Percentiles rank a stretch among this genome's conserved stretches.
phyloP scores from a whole-genome alignment of 2,888 invertebrate species.

The Tenthredo mesomela region DNA sequence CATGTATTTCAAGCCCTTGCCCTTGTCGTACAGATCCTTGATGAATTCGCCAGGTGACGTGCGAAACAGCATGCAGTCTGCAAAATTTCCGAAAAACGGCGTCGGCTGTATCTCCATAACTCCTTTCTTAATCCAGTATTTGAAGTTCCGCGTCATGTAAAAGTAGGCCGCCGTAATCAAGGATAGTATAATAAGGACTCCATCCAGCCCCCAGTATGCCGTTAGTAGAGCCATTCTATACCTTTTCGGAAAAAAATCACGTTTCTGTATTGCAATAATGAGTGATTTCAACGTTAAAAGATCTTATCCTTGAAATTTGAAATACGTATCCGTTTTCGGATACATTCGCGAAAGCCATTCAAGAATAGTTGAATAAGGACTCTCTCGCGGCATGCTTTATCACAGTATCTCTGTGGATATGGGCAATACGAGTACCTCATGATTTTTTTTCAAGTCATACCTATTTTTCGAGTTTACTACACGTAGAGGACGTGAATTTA shows the following conservation, averaged over 20 bases:
- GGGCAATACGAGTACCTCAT: too few species aligned
- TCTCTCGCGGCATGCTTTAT: too few species aligned
- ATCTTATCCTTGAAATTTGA: too few species aligned
- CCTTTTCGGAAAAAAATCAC: neutral
- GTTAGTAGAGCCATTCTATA: constrained; percentile 30
- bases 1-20: constrained; percentile 69
- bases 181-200: constrained; percentile 59
- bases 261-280: too few species aligned
- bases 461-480: too few species aligned
- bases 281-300: too few species aligned
- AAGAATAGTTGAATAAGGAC: too few species aligned
- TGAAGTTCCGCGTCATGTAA: constrained; percentile 69
- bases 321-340: too few species aligned
- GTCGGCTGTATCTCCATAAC: constrained; percentile 74
- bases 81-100: constrained; percentile 77
- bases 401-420: too few species aligned
- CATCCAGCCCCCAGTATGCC: constrained; percentile 64
- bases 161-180: constrained; percentile 61
- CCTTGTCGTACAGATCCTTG: constrained; percentile 72
- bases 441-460: too few species aligned
- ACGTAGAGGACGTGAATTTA: too few species aligned
- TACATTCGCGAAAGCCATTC: too few species aligned
- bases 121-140: constrained; percentile 74
- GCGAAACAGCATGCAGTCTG: constrained; percentile 68
- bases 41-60: constrained; percentile 72